Percentiles rank a stretch among this genome's conserved stretches.
These are phyloP conservation scores for Zingel zingel DNA, from an alignment of 2,113 vertebrate species.

Conservation along the genomic window DNA sequence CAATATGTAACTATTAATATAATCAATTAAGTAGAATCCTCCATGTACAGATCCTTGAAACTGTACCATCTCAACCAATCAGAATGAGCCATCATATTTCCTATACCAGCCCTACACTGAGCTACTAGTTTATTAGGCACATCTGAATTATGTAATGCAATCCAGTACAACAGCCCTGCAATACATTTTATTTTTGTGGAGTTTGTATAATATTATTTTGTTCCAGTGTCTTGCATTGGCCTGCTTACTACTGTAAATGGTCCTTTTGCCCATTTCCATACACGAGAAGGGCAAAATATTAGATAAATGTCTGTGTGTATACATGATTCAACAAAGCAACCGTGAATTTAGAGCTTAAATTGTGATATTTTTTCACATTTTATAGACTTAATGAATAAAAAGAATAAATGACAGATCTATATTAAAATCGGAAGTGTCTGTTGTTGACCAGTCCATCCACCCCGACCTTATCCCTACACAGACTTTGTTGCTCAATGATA, in stretches of 20 bases:
- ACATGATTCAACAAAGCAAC: not conserved
- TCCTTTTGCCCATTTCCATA: not conserved
- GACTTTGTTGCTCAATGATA: not conserved
- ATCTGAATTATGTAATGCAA: not conserved
- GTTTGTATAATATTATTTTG: not conserved
- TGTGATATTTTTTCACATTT: not conserved
- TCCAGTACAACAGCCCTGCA: not conserved
- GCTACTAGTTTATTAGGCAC: not conserved
- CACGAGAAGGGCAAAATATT: not conserved
- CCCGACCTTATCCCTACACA: not conserved
- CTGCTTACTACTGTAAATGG: not conserved
- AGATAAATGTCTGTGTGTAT: not conserved
- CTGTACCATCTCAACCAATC: conserved; percentile 2
- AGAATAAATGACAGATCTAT: not conserved
- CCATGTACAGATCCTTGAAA: not conserved
- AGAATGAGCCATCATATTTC: not conserved
- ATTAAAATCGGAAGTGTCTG: not conserved
- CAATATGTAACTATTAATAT: not conserved
- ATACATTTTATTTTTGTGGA: not conserved
- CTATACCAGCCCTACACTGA: not conserved
- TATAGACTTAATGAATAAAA: not conserved
- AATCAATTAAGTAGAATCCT: not conserved
- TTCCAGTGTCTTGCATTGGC: not conserved
- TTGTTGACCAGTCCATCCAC: not conserved
- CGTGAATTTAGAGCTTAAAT: not conserved